Base-by-base conservation (phyloP, 2,888 invertebrate species). In the Muscina levida region DNA sequence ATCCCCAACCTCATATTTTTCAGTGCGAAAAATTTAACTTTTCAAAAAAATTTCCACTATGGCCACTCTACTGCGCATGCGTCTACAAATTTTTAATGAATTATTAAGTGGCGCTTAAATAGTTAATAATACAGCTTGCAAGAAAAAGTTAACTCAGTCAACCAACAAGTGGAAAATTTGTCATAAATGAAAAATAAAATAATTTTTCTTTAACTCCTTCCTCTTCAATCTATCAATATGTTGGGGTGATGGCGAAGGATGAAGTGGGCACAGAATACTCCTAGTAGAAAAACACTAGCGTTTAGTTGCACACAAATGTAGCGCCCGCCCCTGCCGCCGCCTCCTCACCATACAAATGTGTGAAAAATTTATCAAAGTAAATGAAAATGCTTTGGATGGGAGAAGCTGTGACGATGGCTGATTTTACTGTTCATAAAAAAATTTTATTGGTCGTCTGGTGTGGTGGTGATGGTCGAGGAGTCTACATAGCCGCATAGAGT, bases 171-270 rank as follows among this genome's bases (percentile, higher is more conserved):
- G 70, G 70, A 66, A 70, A 66, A 80, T 80, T 77, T 76, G 76
- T 80, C 76, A 76, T 77, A 72, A 72, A 79, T 72, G 51, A 70
- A 76, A 70, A 72, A 80, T 79, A 11, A n/a, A 72, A 68, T 71
- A 39, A 31, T 17, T 51, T 65, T 39, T 37, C 22, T 15, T 57
- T 67, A 19, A 39, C 59, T 44, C 46, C 59, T 59, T 42, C 62
- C 72, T 66, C 44, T 42, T 1, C 51, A 10, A 15, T 19, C 24
- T 0, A 53, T 22, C 22, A 51, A 19, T 1, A 22, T 19, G 31
- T 6, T 22, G 19, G 19, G 22, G 51, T 19, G 22, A 5, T 1
- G 46, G 15, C 46, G 17, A 19, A 22, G 19, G 2, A 22, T 11
- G 6, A 22, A 13, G 22, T 51, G 1, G 17, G 19, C 22, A 51